Percentiles rank a stretch among this genome's conserved stretches.
Conservation (phyloP, 2,797 vertebrate species). For the Chloroceryle inda region DNA sequence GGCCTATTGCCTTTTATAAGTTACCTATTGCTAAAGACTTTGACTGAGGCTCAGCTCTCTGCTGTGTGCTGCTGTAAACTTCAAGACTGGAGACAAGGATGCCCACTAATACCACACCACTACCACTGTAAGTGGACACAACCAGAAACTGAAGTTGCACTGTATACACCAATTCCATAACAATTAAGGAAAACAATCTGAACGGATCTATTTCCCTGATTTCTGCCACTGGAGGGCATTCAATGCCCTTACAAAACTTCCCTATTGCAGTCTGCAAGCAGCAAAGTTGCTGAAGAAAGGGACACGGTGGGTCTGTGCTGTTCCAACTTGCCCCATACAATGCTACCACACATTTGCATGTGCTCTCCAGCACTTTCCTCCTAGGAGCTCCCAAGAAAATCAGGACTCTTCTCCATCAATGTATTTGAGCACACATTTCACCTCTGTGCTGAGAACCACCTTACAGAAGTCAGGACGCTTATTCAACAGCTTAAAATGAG, state of each 20-base stretch:
- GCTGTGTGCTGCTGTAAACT: neutral
- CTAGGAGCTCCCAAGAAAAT: neutral
- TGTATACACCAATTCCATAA: rapidly evolving
- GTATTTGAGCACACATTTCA: neutral
- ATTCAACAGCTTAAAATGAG: neutral
- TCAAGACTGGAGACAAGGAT: neutral
- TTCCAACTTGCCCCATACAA: rapidly evolving
- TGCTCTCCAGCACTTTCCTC: too few species aligned
- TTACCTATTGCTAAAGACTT: neutral
- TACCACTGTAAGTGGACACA: rapidly evolving
- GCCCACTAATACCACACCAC: rapidly evolving
- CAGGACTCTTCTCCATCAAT: neutral
- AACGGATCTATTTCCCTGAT: neutral
- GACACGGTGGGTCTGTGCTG: rapidly evolving
- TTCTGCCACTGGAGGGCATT: conserved; percentile 55
- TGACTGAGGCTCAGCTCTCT: rapidly evolving
- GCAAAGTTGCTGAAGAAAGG: neutral
- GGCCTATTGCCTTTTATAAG: neutral
- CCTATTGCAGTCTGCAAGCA: neutral
- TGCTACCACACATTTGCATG: rapidly evolving
- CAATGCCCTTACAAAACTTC: neutral
- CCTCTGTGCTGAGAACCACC: neutral
- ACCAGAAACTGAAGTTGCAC: neutral
- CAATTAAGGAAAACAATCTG: rapidly evolving
- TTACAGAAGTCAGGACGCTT: neutral